Evolutionary conservation across 2,113 vertebrate genomes (phyloP).

Genomic region (Albula goreensis): DNA sequence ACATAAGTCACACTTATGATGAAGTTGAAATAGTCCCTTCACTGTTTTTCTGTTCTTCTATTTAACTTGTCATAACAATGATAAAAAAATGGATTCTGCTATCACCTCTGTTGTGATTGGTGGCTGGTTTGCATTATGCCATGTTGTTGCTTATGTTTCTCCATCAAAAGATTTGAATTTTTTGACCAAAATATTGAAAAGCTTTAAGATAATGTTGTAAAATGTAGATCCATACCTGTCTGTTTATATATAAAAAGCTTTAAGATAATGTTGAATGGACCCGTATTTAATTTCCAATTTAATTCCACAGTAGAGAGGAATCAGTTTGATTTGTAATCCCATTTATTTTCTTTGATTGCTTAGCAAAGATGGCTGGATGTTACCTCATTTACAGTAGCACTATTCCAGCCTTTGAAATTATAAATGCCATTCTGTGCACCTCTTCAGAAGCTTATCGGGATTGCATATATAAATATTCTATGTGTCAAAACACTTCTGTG

Average conservation of each 20-base stretch:
- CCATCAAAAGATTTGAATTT: too few relatives aligned
- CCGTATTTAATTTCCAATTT: not conserved
- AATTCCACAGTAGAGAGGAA: not conserved
- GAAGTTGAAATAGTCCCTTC: too few relatives aligned
- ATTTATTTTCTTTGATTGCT: not conserved
- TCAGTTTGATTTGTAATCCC: not conserved
- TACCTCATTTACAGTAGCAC: not conserved
- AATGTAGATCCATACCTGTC: not conserved
- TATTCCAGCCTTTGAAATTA: not conserved
- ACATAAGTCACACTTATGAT: too few relatives aligned
- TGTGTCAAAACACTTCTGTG: not conserved
- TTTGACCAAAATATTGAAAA: not conserved
- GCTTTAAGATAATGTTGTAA: too few relatives aligned
- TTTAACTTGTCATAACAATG: too few relatives aligned
- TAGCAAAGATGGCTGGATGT: not conserved
- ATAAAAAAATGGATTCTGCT: too few relatives aligned
- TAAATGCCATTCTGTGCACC: too few relatives aligned
- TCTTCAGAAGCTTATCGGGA: not conserved
- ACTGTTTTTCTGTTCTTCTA: too few relatives aligned
- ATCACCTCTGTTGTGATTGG: too few relatives aligned
- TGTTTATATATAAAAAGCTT: not conserved
- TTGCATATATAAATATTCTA: not conserved
- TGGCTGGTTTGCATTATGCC: too few relatives aligned
- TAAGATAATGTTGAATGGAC: not conserved
- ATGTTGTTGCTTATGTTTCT: not conserved